Conservation (phyloP, 2,797 vertebrate genomes). For the Phataginus tetradactyla region DNA sequence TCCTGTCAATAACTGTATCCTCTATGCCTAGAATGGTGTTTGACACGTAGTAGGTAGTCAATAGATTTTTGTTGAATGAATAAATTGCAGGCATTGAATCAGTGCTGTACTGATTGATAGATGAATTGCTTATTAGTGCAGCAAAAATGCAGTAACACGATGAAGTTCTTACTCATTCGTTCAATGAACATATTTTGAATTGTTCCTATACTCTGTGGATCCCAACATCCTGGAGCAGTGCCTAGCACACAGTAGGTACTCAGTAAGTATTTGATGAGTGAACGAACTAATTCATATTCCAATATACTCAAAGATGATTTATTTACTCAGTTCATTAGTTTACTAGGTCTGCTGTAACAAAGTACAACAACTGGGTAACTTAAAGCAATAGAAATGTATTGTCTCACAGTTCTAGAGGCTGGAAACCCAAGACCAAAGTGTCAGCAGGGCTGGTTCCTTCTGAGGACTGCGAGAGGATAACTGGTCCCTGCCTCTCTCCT, state of each 20-base stretch:
- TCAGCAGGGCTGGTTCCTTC: not conserved
- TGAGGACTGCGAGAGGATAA: not conserved
- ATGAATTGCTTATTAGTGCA: conserved; percentile 20
- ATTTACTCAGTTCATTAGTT: not conserved
- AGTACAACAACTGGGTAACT: not conserved
- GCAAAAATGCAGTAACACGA: not conserved
- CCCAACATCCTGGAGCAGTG: not conserved
- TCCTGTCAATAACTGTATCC: conserved; percentile 23
- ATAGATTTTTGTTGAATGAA: conserved; percentile 29
- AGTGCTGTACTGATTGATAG: not conserved
- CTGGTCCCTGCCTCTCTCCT: not conserved
- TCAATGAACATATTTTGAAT: not conserved
- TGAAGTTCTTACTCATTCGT: not conserved
- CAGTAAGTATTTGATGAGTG: not conserved
- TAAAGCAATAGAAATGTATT: not conserved
- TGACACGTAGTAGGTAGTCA: not conserved
- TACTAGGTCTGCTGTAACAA: not conserved
- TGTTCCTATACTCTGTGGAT: not conserved
- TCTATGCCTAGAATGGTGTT: not conserved
- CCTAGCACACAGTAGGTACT: not conserved
- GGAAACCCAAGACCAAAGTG: not conserved
- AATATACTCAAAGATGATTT: not conserved
- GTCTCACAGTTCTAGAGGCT: not conserved
- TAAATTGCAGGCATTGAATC: conserved; percentile 5
- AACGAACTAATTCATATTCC: not conserved